Base-by-base conservation (phyloP, 1,140 invertebrate species). In the Scaptomyza pallida region DNA sequence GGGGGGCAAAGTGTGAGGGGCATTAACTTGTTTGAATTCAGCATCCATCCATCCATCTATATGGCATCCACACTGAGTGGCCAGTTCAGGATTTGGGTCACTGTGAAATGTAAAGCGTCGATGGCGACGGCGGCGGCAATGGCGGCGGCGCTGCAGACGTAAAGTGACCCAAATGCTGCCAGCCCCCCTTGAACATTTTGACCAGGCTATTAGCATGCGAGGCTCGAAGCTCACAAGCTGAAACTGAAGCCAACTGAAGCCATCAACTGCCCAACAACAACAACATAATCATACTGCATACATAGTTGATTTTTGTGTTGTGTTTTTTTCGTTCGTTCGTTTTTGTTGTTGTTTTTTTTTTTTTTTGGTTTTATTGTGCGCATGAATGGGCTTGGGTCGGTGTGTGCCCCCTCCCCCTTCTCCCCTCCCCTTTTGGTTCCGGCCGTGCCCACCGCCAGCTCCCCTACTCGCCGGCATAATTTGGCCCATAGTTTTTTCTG, bases 361-460 rank as follows among this genome's bases (percentile, higher is more conserved):
- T 74, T 69, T 86, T 88, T 68, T 54, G 82, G 82, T 51, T 85
- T 83, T 85, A 85, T 85, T 78, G 76, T 78, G 82, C 75, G 82
- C 82, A 75, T 88, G 82, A 88, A 88, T 88, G 82, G 75, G 55
- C 60, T 54, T 41, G 16, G 35, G 33, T 37, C 26, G 19, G 17
- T 26, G 23, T 6, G 23, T 4, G 12, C 44, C 40, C n/a, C n/a
- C n/a, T n/a, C n/a, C n/a, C n/a, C n/a, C n/a, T n/a, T n/a, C n/a
- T n/a, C n/a, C n/a, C n/a, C n/a, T n/a, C n/a, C n/a, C 64, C 57
- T 48, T 60, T 26, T 26, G 33, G 19, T 62, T 21, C 40, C 12
- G 12, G 35, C 30, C 23, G 5, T 26, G 8, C 26, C 9, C 26
- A 0, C 26, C 6, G 6, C 26, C 8, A 2, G 2, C 2, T 30